These are phyloP conservation scores for Idris sp. DNA, from an alignment of 1,140 invertebrate genomes.

Conservation along the genomic window DNA sequence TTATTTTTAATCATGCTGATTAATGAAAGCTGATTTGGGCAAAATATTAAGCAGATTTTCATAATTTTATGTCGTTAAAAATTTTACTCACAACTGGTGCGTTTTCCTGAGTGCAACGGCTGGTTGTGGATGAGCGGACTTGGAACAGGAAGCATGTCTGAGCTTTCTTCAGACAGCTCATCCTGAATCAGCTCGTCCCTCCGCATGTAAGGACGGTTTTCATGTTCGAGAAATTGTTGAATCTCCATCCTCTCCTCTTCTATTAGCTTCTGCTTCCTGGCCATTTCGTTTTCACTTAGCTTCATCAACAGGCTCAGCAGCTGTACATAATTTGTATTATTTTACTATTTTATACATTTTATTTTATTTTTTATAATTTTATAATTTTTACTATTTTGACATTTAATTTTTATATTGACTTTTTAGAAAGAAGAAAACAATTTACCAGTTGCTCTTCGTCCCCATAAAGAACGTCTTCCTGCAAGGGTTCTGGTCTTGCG, in stretches of 20 bases:
- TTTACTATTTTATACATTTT: no score
- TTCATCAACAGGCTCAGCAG: slow-evolving; percentile 65
- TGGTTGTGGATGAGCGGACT: slow-evolving; percentile 65
- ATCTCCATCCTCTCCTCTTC: slow-evolving; percentile 67
- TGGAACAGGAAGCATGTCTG: slow-evolving; percentile 67
- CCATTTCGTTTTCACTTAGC: slow-evolving; percentile 60
- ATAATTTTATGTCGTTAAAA: no score
- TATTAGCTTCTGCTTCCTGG: slow-evolving; percentile 66
- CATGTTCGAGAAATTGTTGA: slow-evolving; percentile 65
- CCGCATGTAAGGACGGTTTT: slow-evolving; percentile 47
- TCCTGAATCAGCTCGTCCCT: slow-evolving; percentile 38
- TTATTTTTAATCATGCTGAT: no score
- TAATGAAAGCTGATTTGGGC: no score
- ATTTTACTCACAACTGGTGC: slow-evolving; percentile 76
- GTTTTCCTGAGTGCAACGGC: slow-evolving; percentile 67
- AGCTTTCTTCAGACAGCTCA: slow-evolving; percentile 58
- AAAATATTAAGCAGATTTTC: no score
- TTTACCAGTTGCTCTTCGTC: slow-evolving; percentile 47
- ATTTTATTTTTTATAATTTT: no score
- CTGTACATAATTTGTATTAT: slow-evolving; percentile 46
- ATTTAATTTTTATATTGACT: slow-evolving; percentile 2
- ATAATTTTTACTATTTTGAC: no score
- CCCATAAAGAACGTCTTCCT: slow-evolving; percentile 4
- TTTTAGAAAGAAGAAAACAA: slow-evolving; percentile 11
- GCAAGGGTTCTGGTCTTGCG: slow-evolving; percentile 63